Conservation (phyloP, 2,888 invertebrate genomes). For the Tinea trinotella region DNA sequence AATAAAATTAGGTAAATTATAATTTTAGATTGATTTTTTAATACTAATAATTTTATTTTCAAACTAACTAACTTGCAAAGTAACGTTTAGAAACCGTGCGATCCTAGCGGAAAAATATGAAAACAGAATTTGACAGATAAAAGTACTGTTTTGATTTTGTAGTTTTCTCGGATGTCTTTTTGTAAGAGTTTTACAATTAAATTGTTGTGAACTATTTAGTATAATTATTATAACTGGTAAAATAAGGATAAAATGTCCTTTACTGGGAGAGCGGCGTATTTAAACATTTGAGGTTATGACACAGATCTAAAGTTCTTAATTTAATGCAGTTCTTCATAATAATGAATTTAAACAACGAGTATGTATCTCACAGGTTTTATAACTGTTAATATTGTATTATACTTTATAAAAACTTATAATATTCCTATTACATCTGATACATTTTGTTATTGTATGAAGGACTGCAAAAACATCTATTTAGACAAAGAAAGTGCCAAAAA, state of each 20-base stretch:
- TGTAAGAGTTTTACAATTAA: not conserved
- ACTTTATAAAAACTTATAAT: slow-evolving; percentile 27
- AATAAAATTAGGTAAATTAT: too few relatives aligned
- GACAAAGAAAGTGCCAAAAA: slow-evolving; percentile 10
- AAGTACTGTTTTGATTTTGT: not conserved
- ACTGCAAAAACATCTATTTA: slow-evolving; percentile 30
- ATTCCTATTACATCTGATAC: slow-evolving; percentile 35
- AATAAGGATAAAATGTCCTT: not conserved
- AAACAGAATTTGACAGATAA: slow-evolving; percentile 2
- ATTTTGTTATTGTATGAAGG: slow-evolving; percentile 45
- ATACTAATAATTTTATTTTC: too few relatives aligned
- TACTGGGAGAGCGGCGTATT: not conserved
- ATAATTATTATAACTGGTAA: not conserved
- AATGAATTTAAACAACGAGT: not conserved
- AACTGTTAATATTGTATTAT: not conserved
- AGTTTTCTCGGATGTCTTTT: not conserved
- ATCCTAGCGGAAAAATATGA: not conserved
- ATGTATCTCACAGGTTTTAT: not conserved
- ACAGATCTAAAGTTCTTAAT: not conserved
- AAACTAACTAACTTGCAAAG: too few relatives aligned
- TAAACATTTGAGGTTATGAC: slow-evolving; percentile 5
- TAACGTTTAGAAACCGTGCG: too few relatives aligned
- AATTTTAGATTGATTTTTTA: too few relatives aligned
- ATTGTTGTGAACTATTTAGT: not conserved
- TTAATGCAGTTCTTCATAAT: not conserved